Evolutionary conservation across 2,113 vertebrate species (phyloP).

Genomic region (Phainopepla nitens): DNA sequence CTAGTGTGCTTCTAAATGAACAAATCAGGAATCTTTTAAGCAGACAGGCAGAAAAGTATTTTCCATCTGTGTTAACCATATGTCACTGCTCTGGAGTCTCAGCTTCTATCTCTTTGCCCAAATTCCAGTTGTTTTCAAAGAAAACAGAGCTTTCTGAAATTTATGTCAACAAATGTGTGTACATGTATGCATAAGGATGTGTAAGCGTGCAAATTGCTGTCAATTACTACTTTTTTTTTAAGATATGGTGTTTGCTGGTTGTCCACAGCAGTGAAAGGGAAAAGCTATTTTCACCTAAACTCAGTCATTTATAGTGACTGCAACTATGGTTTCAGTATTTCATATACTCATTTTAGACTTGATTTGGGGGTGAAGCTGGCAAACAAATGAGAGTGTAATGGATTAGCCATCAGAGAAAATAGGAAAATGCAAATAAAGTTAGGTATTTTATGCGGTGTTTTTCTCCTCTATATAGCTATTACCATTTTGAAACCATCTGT

Average conservation of each 20-base stretch:
- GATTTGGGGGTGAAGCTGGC: neutral
- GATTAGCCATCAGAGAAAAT: neutral
- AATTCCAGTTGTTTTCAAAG: neutral
- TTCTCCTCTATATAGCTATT: neutral
- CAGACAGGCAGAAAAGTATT: neutral
- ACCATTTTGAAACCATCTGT: neutral
- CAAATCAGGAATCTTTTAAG: neutral
- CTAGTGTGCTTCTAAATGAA: neutral
- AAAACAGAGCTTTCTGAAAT: neutral
- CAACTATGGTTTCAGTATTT: neutral
- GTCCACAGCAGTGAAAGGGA: neutral
- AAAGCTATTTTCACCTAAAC: neutral
- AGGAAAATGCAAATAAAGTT: conserved; percentile 19
- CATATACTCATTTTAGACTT: neutral
- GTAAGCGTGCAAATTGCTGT: neutral
- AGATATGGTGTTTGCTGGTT: neutral
- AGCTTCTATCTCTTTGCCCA: neutral
- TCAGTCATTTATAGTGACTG: neutral
- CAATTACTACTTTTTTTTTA: neutral
- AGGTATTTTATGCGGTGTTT: neutral
- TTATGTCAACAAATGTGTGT: neutral
- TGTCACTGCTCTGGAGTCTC: neutral
- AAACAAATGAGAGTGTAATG: neutral
- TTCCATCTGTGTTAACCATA: neutral
- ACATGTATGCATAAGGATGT: neutral